These are phyloP conservation scores for Cirrhinus molitorella DNA, from an alignment of 2,797 vertebrate species.

Conservation along the genomic window DNA sequence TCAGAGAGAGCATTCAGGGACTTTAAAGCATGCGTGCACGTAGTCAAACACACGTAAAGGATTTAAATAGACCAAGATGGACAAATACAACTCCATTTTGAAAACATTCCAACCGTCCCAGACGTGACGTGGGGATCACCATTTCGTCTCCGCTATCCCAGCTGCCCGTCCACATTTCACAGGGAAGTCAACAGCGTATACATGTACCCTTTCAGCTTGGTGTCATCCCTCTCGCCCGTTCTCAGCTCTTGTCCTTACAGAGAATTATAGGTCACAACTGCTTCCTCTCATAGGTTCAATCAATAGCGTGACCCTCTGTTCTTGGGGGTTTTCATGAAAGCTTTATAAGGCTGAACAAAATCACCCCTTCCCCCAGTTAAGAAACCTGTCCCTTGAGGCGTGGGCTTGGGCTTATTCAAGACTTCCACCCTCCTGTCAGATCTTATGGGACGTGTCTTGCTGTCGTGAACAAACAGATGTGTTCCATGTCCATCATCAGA, in stretches of 20 bases:
- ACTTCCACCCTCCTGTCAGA: conserved; percentile 25
- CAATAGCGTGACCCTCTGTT: conserved; percentile 20
- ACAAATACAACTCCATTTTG: conserved; percentile 37
- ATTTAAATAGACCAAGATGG: conserved; percentile 35
- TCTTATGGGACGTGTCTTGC: conserved; percentile 20
- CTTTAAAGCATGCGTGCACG: conserved; percentile 19
- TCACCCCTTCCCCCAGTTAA: conserved; percentile 50
- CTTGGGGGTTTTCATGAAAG: conserved; percentile 31
- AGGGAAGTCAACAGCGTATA: conserved; percentile 10
- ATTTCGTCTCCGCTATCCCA: conserved; percentile 43
- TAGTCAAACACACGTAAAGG: conserved; percentile 18
- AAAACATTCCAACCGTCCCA: conserved; percentile 53
- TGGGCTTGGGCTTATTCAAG: conserved; percentile 29
- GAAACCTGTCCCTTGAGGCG: conserved; percentile 26
- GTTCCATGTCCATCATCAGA: conserved; percentile 39
- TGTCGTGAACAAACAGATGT: conserved; percentile 50
- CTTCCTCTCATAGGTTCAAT: conserved; percentile 34
- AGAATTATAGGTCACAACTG: conserved; percentile 37
- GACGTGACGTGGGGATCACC: conserved; percentile 34
- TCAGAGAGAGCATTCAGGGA: conserved; percentile 1
- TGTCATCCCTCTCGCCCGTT: conserved; percentile 19
- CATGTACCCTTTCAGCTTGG: conserved; percentile 21
- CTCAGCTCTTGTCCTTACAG: neutral
- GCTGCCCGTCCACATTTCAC: conserved; percentile 50
- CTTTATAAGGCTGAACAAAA: conserved; percentile 32